Evolutionary conservation across 2,113 vertebrate species (phyloP), one percentile per base, ranked within the genome.

Genomic region (Glaucidium brasilianum): DNA sequence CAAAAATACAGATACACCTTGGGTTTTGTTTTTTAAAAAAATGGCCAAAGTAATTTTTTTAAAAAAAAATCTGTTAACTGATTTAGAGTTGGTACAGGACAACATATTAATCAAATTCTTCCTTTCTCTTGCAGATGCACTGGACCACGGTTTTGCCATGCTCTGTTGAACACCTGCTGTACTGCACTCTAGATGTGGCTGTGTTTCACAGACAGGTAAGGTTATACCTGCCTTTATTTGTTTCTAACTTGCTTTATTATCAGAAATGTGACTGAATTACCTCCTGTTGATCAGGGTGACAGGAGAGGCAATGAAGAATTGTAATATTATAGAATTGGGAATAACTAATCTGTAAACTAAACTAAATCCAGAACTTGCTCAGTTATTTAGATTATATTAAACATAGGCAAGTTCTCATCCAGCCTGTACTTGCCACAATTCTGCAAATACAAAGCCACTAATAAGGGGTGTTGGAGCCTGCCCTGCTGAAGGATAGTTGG

Each of bases 401-500:
- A 92, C 49, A 37, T 15, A 90, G 39, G 73, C 92, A 78, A 75
- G 80, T 91, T 96, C 53, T 92, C 62, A 94, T 91, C 93, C 55
- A 88, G 95, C 84, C 92, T 92, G 91, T 97, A 96, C 93, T 92
- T 96, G 95, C 92, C 78, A 88, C 87, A 83, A 23, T 96, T 93
- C 91, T 96, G 81, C 74, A 96, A 90, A 94, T 90, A 85, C 87
- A 92, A 86, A 94, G 83, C 90, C 92, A 79, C 91, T 97, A 88
- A 94, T 91, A 79, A 96, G 77, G 74, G 58, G 59, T 94, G 96
- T 95, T 82, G 41, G 87, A 97, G 89, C 93, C 95, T 93, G 92
- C 94, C 94, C 90, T 88, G 86, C 95, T 95, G 95, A 95, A 96
- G 94, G 94, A 96, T 94, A 90, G 89, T 85, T 96, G 91, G 95